Base-by-base conservation (phyloP, 2,113 vertebrate species). In the Ptilonorhynchus violaceus region DNA sequence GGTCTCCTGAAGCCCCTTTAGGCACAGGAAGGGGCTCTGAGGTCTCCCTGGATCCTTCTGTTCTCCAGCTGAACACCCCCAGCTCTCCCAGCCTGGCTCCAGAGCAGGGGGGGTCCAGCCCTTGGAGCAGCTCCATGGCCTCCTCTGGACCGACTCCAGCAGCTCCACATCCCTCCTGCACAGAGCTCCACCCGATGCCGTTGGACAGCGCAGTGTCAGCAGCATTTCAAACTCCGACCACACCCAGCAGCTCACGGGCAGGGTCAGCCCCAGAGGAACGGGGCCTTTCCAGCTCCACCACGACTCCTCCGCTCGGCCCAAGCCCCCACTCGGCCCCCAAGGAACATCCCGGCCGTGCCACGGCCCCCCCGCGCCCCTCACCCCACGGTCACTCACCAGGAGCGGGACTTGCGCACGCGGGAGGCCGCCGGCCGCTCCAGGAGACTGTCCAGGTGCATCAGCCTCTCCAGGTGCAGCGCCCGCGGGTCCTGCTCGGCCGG, bases 341-440 rank as follows among this genome's bases (percentile, higher is more conserved):
- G 2, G 53, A 9, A 3, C 4, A 9, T 1, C 52, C 53, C 0
- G 0, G 41, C 56, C 1, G 0, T 1, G 9, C 14, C 2, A 0
- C 42, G 22, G 19, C 24, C n/a, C 58, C 17, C 11, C 2, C 3
- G 2, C 0, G 1, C 2, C 11, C 42, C 20, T 39, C 8, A 3
- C 1, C 17, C 15, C 4, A 0, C 7, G 2, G 2, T 10, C 39
- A 63, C 99, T 98, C 96, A 99, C 99, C 99, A 99, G 88, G 99
- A 99, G 66, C 98, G 98, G 69, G 99, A 99, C 88, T 99, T 99
- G 81, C 98, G 98, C 87, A 99, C 93, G 7, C 99, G 98, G 15
- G 98, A 98, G 1, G 98, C 97, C 1, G 97, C 93, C 0, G 98
- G 97, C 72, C 98, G 97, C 94, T 99, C 98, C 97, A 99, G 98